Percentiles rank a stretch among this genome's conserved stretches.
Evolutionary conservation across 1,140 invertebrate genomes (phyloP).

Genomic region (Heliothis subflexa): DNA sequence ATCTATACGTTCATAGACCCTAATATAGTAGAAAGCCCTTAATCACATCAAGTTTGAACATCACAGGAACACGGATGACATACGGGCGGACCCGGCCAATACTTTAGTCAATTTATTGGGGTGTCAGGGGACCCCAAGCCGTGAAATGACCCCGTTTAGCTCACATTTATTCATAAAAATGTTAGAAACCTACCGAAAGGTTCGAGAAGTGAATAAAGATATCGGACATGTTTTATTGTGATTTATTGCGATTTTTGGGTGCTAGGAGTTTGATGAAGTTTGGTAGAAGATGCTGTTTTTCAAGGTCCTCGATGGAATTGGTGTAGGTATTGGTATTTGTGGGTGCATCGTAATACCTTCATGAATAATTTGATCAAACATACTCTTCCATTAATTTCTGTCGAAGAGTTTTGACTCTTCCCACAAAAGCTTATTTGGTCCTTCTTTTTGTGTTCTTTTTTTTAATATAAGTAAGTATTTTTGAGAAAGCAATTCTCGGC

Average conservation of each 20-base stretch:
- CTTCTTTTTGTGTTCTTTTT: too few species aligned
- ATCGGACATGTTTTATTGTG: not conserved
- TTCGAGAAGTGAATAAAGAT: not conserved
- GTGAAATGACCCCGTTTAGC: not conserved
- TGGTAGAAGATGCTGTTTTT: too few species aligned
- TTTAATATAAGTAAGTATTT: too few species aligned
- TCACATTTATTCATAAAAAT: conserved; percentile 20
- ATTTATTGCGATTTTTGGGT: not conserved
- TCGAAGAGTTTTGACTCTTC: too few species aligned
- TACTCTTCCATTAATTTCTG: too few species aligned
- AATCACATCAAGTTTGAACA: conserved; percentile 8
- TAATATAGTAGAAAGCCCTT: not conserved
- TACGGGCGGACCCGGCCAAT: conserved; percentile 49
- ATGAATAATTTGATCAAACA: too few species aligned
- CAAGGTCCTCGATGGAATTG: not conserved
- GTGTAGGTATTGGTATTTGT: not conserved
- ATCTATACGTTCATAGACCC: not conserved
- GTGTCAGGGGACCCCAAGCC: not conserved
- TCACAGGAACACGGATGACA: conserved; percentile 11
- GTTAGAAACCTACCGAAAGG: not conserved
- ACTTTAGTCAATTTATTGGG: conserved; percentile 34
- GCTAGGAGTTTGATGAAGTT: not conserved
- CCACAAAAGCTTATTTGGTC: too few species aligned
- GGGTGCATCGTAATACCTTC: too few species aligned
- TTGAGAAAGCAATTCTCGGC: too few species aligned